Evolutionary conservation across 1,140 invertebrate species (phyloP), one percentile per base, ranked within the genome.

Genomic region (Ectropis grisescens): DNA sequence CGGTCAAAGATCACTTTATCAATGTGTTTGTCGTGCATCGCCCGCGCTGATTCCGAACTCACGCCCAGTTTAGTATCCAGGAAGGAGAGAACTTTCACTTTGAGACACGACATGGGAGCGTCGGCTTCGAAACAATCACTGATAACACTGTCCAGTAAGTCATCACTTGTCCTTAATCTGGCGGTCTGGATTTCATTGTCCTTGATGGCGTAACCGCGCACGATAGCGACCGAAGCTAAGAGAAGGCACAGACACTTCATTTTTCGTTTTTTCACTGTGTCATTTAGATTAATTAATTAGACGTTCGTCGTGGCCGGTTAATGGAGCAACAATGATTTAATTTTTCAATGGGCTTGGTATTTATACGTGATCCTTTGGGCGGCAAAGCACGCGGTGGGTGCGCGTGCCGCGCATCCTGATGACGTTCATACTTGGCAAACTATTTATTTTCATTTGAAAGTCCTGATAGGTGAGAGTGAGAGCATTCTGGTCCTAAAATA

Each of bases 1-100:
- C 91, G 86, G 29, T 90, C 86, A 34, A 89, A 87, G 37, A 93
- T 88, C 14, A 90, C 88, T 58, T 90, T 89, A 47, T 93, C 91
- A 29, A 92, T 84, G 50, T 90, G 87, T 31, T 89, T 83, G 24
- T 80, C 66, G 11, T 82, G 69, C 32, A 84, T 72, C 37, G 85
- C 80, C 38, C 85, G 79, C 30, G 79, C 80, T 15, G 71, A 71
- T 44, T 90, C 89, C 12, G 87, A 86, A 12, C 71, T 84, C 1
- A 89, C 85, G 15, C 89, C 88, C 13, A 90, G 68, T 24, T 90
- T 81, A 6, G 85, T 85, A 65, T 93, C 90, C 61, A 93, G 72
- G 70, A 89, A 92, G 27, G 83, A 85, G 5, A 93, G 75, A 32
- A 92, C 86, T 67, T 91, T 88, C 51, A 85, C 84, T 66, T 92